Evolutionary conservation across 2,888 invertebrate genomes (phyloP), one percentile per base, ranked within the genome.

Genomic region (Cheilosia soror): DNA sequence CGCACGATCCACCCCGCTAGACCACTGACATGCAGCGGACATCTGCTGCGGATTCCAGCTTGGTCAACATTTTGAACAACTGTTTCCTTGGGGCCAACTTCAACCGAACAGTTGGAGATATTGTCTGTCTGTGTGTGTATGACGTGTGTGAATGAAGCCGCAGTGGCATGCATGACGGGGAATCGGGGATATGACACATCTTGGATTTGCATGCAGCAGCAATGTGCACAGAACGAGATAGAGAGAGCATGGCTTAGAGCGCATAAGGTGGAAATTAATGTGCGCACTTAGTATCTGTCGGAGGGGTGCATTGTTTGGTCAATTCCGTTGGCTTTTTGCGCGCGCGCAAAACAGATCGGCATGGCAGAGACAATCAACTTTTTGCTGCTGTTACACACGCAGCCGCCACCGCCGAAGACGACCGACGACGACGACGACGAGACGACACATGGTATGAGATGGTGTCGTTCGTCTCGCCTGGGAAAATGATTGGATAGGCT

Each of bases 291-390:
- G 85, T 85, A 85, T 68, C 75, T 85, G 85, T 85, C 85, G 68
- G 81, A 77, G 85, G 76, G 81, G 85, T 58, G 81, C 81, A 81
- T 85, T 85, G 85, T 85, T 77, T 81, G 81, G 85, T 72, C 81
- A 85, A 72, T 85, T 81, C 81, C 85, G 81, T 81, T 81, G 72
- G 27, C 63, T 83, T 69, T 81, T 81, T 37, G 44, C 66, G 58
- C 69, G 31, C 47, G 55, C 44, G 20, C 37, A 47, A 68, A 40
- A 42, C 13, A 49, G 44, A 44, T 60, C 37, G 66, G 33, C 75
- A 49, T 62, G 49, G 51, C 3, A 65, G 20, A 60, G 55, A 11
- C 25, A 60, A 53, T 71, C 40, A 71, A 65, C 57, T 60, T 15
- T 13, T 15, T 2, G 44, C 44, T 15, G 2, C 33, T 33, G 44